Conservation (phyloP, 2,888 invertebrate species). For the Caenorhabditis zanzibari region DNA sequence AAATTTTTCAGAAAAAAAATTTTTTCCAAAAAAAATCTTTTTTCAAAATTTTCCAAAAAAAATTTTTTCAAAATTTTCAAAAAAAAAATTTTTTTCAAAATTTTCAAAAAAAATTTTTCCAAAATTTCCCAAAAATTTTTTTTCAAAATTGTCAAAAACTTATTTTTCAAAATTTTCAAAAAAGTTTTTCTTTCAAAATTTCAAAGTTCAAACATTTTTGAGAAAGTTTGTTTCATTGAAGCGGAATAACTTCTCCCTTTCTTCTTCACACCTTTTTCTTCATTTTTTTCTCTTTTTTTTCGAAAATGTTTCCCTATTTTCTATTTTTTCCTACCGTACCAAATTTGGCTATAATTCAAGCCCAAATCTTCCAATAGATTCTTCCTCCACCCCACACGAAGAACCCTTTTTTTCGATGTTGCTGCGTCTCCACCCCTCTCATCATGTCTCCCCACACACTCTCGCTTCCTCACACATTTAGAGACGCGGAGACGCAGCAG, state of each 20-base stretch:
- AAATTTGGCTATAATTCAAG: no score
- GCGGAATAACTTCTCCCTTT: conserved; percentile 18
- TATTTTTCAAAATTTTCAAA: no score
- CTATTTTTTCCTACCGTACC: not conserved
- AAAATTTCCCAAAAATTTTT: no score
- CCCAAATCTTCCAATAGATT: not conserved
- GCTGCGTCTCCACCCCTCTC: conserved; percentile 40
- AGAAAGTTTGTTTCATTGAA: not conserved
- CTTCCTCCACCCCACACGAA: not conserved
- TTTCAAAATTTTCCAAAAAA: not conserved
- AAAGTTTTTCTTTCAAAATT: no score
- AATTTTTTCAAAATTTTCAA: no score
- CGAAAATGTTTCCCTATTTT: not conserved
- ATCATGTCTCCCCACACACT: not conserved
- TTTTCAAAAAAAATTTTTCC: no score
- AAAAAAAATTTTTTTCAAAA: not conserved
- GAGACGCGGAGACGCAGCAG: conserved; percentile 40
- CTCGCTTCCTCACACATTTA: not conserved
- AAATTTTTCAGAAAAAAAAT: no score
- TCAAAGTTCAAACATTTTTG: no score
- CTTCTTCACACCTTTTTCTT: conserved; percentile 6
- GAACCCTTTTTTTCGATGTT: conserved; percentile 17
- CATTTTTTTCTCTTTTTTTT: not conserved
- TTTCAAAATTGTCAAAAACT: no score
- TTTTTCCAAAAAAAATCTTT: no score